phyloP scores from a whole-genome alignment of 2,888 invertebrate genomes.

The Oxyscelio sp. region DNA sequence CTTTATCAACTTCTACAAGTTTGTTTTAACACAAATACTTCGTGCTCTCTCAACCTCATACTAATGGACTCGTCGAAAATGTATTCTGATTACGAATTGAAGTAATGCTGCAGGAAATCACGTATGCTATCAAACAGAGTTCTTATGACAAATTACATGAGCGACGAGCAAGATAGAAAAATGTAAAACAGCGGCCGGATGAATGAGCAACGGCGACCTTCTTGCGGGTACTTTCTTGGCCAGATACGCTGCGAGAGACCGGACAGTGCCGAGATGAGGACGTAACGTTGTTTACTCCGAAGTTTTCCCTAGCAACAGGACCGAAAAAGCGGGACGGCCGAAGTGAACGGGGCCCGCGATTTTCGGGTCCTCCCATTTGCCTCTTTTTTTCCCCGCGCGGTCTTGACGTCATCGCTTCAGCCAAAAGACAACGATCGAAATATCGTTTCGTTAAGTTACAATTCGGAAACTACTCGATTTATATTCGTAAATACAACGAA shows the following conservation, averaged over 20 bases:
- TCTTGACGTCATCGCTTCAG: slow-evolving; percentile 30
- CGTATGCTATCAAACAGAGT: slow-evolving; percentile 48
- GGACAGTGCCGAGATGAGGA: slow-evolving; percentile 79
- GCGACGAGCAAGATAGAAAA: slow-evolving; percentile 38
- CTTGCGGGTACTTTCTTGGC: slow-evolving; percentile 71
- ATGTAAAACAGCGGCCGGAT: slow-evolving; percentile 77
- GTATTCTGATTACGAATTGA: too few species aligned
- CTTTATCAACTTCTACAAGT: too few species aligned
- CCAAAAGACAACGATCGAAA: slow-evolving; percentile 2
- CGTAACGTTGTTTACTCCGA: slow-evolving; percentile 87
- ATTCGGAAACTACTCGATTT: too few species aligned
- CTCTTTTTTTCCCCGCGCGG: slow-evolving; percentile 34
- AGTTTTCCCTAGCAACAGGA: slow-evolving; percentile 86
- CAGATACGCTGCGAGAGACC: slow-evolving; percentile 42
- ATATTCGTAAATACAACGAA: too few species aligned
- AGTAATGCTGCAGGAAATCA: slow-evolving; percentile 55
- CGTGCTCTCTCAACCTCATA: too few species aligned
- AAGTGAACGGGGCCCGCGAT: slow-evolving; percentile 60
- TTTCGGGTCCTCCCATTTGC: slow-evolving; percentile 58
- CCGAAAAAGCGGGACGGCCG: slow-evolving; percentile 53
- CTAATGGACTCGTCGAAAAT: too few species aligned
- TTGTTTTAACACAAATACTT: too few species aligned
- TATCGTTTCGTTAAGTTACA: slow-evolving; percentile 18
- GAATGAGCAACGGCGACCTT: slow-evolving; percentile 81
- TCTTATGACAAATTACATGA: slow-evolving; percentile 41